Conservation (phyloP, 2,888 invertebrate genomes). For the Clitarchus hookeri region DNA sequence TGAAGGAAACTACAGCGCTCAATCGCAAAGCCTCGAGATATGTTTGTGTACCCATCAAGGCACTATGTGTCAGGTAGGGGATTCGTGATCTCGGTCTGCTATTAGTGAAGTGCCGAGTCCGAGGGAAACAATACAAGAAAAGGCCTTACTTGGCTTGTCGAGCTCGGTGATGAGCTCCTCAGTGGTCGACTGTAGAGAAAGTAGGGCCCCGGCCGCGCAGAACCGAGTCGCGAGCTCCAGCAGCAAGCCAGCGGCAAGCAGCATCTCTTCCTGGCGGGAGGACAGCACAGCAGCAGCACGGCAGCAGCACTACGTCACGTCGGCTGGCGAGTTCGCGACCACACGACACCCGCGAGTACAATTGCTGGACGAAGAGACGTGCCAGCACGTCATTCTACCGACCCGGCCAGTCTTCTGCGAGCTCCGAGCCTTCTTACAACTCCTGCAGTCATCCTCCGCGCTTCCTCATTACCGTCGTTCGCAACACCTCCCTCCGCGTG, state of each 20-base stretch:
- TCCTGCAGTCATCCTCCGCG: no score
- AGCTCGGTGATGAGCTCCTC: conserved; percentile 1
- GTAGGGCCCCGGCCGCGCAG: not conserved
- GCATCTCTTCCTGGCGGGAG: not conserved
- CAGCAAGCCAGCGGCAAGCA: not conserved
- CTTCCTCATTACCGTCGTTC: no score
- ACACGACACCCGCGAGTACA: not conserved
- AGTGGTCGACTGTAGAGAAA: not conserved
- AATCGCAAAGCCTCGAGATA: no score
- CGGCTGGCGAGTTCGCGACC: not conserved
- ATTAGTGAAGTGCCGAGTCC: no score
- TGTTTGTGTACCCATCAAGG: no score
- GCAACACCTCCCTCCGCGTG: no score
- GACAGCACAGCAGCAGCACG: not conserved
- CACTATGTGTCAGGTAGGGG: no score
- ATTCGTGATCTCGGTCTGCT: no score
- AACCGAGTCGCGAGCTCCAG: not conserved
- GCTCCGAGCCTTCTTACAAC: no score
- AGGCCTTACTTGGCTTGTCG: not conserved
- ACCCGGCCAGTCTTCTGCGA: no score
- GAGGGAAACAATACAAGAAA: no score
- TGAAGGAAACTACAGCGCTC: no score
- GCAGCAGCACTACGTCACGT: not conserved
- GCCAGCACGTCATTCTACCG: not conserved
- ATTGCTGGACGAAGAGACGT: not conserved